Base-by-base conservation (phyloP, 2,113 vertebrate species). In the Podilymbus podiceps region DNA sequence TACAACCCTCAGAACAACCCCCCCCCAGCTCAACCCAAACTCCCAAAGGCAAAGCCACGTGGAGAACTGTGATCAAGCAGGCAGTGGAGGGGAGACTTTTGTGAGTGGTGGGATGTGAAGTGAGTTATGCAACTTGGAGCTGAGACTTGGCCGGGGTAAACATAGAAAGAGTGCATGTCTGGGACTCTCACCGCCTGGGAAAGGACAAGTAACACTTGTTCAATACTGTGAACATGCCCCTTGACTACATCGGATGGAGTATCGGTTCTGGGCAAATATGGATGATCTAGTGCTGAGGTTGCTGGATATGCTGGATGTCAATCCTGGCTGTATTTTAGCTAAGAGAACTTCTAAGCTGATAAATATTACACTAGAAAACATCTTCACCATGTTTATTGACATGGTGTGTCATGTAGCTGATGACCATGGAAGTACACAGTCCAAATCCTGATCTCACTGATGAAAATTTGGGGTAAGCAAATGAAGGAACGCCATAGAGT, bases 371-470 rank as follows among this genome's bases (percentile, higher is more conserved):
- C 83, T 49, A 84, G 58, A 76, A 88, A 93, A 76, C 24, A 73
- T 44, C 46, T 47, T 56, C 49, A 33, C 73, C 53, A 12, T 35
- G 38, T 95, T 89, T 95, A 75, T 38, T 89, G 92, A 53, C 77
- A 12, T 31, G 86, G 42, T 87, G 66, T 64, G 84, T 92, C 83
- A 90, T 2, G 2, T 4, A 77, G 80, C 60, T 89, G 73, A 68
- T 42, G 76, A 67, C 44, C 58, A 30, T 87, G 89, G 84, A 92
- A 69, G 30, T 9, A 73, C 33, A 75, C 35, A 27, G 83, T 56
- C 80, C 90, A 94, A 93, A 90, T 69, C 74, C 84, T 97, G 94
- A 95, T 80, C 58, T 96, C 80, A 92, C 25, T 76, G 77, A 69
- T 55, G 74, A 95, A 86, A 95, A 92, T 82, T 66, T 91, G 92